Conservation (phyloP, 2,888 invertebrate species). For the Tuta absoluta region DNA sequence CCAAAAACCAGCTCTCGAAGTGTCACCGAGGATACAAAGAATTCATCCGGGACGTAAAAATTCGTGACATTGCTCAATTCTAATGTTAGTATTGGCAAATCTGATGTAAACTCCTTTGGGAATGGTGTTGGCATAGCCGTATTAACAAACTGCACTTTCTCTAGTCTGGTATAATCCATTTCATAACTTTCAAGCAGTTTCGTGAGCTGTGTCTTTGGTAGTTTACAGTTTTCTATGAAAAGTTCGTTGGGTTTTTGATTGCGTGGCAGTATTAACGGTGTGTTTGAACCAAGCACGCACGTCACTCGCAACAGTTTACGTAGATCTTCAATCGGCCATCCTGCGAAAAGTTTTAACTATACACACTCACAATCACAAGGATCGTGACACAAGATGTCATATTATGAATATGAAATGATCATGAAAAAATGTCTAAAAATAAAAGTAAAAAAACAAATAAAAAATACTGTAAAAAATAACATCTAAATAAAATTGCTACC, state of each 20-base stretch:
- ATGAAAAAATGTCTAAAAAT: too few relatives aligned
- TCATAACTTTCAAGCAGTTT: neutral
- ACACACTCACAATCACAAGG: neutral
- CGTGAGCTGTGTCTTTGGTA: neutral
- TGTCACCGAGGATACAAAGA: neutral
- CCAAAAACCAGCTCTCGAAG: neutral
- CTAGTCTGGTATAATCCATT: neutral
- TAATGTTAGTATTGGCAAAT: neutral
- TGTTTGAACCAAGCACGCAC: neutral
- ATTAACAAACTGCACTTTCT: neutral
- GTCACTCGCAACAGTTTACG: neutral
- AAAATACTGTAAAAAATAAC: too few relatives aligned
- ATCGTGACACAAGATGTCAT: too few relatives aligned
- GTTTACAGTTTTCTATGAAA: neutral
- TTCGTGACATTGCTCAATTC: neutral
- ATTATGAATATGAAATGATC: too few relatives aligned
- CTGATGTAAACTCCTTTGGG: neutral
- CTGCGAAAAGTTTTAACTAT: neutral
- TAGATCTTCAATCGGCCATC: neutral
- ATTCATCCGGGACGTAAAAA: neutral
- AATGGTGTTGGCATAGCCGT: neutral
- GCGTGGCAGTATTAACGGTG: neutral
- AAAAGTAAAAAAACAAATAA: too few relatives aligned
- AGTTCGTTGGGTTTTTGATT: neutral
- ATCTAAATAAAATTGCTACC: too few relatives aligned